Evolutionary conservation across 1,140 invertebrate genomes (phyloP), one percentile per base, ranked within the genome.

Genomic region (Tetranychus cinnabarinus): DNA sequence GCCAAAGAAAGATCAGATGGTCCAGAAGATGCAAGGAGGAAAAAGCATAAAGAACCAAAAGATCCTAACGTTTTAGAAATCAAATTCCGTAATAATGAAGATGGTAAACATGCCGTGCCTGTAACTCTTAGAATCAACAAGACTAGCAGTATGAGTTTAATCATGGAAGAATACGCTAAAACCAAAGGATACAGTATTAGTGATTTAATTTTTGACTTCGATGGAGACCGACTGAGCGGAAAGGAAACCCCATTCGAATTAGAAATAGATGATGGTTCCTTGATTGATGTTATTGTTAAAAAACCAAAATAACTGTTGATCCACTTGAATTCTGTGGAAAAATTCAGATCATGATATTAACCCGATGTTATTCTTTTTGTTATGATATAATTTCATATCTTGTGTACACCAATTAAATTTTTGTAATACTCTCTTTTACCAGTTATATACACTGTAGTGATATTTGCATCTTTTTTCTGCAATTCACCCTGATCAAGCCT

Each of bases 231-330:
- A 15, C 47, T 71, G 12, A 37, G 65, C 56, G 61, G 61, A 3
- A 50, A 61, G 10, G 65, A 67, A 50, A 71, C 69, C 1, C 63
- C 69, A 8, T 47, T 56, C 3, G 65, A 65, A 31, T 58, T 71
- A 15, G 70, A 69, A n/a, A 62, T 71, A 57, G 70, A 71, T 58
- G 65, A 67, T 42, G 70, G 66, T n/a, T 68, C 66, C 48, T 68
- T 68, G 34, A 67, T 71, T 52, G 70, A 71, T 63, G 68, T 69
- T 31, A 58, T 23, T 23, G 23, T 23, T 23, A 23, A 23, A 75
- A 66, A 77, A 78, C 71, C 78, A 58, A 56, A 56, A 42, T 10
- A 42, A 42, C 5, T 42, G 39, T 6, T 42, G 5, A 42, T 6
- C 5, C 39, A 42, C 23, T 23, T 23, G 23, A 23, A 23, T 23